Evolutionary conservation across 92 coral and sea anemone species (phyloP).

Genomic region (Porites cylindrica): DNA sequence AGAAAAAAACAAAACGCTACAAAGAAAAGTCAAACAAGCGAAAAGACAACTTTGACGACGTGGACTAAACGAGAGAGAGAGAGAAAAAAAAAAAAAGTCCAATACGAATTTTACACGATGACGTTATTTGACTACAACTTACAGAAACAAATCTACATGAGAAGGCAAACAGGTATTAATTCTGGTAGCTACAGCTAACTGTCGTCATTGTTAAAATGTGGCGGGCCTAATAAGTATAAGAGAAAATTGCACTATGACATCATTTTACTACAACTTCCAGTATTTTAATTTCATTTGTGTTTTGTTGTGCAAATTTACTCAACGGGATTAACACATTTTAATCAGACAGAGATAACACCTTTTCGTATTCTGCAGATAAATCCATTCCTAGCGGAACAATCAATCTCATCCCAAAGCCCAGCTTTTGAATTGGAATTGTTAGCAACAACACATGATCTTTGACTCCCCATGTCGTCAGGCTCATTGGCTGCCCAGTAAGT

Average conservation of each 20-base stretch:
- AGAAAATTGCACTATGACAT: no score
- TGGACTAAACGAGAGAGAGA: not conserved
- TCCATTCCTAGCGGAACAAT: slow-evolving; percentile 71
- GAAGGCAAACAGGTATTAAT: no score
- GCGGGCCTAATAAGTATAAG: no score
- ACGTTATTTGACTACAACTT: no score
- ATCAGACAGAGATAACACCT: slow-evolving; percentile 56
- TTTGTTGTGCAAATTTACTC: not conserved
- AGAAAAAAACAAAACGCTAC: not conserved
- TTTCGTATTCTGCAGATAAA: slow-evolving; percentile 85
- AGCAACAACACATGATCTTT: slow-evolving; percentile 79
- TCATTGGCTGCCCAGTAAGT: slow-evolving; percentile 84
- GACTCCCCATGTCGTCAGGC: slow-evolving; percentile 67
- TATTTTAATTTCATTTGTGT: no score
- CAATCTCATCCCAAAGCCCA: slow-evolving; percentile 86
- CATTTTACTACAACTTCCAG: no score
- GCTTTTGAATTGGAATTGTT: slow-evolving; percentile 55
- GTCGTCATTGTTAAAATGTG: no score
- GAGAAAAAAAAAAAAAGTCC: not conserved
- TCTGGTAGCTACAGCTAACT: no score
- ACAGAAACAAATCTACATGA: no score
- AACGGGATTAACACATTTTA: not conserved
- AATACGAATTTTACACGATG: not conserved
- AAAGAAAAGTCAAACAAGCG: not conserved
- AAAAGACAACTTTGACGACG: no score